Percentiles rank a stretch among this genome's conserved stretches.
Conservation (phyloP, 2,888 invertebrate species). For the Beris morrisii region DNA sequence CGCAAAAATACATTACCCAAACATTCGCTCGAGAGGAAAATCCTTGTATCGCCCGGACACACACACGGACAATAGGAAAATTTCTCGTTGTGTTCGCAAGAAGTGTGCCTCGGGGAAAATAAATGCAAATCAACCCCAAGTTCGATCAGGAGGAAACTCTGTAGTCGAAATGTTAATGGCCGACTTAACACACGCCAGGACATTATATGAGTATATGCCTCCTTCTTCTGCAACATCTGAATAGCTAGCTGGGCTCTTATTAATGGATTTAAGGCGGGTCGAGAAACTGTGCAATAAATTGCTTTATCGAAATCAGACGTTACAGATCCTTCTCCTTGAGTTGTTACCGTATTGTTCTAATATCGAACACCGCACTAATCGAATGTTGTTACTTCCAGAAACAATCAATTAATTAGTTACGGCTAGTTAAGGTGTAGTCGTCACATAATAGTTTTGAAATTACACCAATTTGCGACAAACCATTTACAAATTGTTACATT, state of each 20-base stretch:
- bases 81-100: too few species aligned
- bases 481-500: too few species aligned
- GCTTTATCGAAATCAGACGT: constrained; percentile 19
- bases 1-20: constrained; percentile 11
- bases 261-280: not conserved
- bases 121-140: too few species aligned
- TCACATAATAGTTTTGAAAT: constrained; percentile 10
- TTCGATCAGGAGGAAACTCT: too few species aligned
- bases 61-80: too few species aligned
- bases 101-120: too few species aligned
- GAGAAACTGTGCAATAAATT: constrained; percentile 4
- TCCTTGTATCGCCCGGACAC: not conserved
- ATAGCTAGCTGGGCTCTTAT: not conserved
- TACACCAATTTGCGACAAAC: not conserved
- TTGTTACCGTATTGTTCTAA: not conserved
- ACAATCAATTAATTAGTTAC: constrained; percentile 29
- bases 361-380: not conserved
- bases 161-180: constrained; percentile 6
- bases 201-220: not conserved
- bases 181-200: constrained; percentile 8
- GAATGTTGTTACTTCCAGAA: constrained; percentile 24
- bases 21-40: not conserved
- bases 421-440: constrained; percentile 23
- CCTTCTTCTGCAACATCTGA: not conserved
- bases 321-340: not conserved